Evolutionary conservation across 2,888 invertebrate genomes (phyloP), one percentile per base, ranked within the genome.

Genomic region (Sclerodermus sp.): DNA sequence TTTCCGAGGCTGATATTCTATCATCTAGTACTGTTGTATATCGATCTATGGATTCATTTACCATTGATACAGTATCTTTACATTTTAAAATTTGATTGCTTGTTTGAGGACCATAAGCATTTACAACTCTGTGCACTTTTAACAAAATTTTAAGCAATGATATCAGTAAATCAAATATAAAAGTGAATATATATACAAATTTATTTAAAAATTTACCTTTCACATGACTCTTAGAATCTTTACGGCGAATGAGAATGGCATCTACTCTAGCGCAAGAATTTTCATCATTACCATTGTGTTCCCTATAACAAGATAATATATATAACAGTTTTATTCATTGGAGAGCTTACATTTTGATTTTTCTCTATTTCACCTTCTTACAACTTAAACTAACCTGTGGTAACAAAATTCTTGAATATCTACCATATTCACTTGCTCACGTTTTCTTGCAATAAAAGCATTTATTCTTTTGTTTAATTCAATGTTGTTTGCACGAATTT

Each of bases 211-310:
- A n/a, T n/a, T 47, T 78, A 91, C 91, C 88, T 84, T 87, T 88
- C 49, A 93, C 81, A 79, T 91, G 92, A 57, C 91, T 88, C 71
- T 88, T 90, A 0, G 88, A 88, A 69, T 88, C 89, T 61, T 85
- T 87, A 45, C 88, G 82, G 58, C 85, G 87, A 2, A 87, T 81
- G 52, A 91, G 83, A 60, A 86, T 83, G 36, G 91, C 87, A 71
- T 90, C 84, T 12, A 90, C 86, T 68, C 93, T 80, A 1, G 93
- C 92, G 78, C 93, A 93, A 0, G 85, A 85, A 57, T 80, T 81
- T 57, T 82, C 80, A 17, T 79, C 80, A 48, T 82, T 81, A 42
- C 77, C 74, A 62, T 71, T 58, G 39, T 49, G 48, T 13, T 62
- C 65, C 34, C 64, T 64, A 38, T 17, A 50, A 32, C 30, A 30